Percentiles rank a stretch among this genome's conserved stretches.
Conservation (phyloP, 2,797 vertebrate species). For the Sebastes vulpes region DNA sequence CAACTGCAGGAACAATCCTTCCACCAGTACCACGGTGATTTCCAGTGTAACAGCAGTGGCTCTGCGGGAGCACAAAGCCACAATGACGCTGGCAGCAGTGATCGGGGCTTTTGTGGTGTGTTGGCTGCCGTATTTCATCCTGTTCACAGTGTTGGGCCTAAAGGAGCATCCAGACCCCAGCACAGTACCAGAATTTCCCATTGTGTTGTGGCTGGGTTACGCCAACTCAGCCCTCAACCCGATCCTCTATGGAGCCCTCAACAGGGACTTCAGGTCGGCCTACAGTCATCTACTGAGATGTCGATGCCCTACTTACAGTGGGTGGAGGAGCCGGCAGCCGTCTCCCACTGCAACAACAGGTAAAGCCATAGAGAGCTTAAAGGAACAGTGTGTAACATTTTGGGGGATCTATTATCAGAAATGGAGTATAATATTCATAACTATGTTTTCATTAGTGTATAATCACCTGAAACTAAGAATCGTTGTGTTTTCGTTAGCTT, state of each 20-base stretch:
- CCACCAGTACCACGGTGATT: slow-evolving; percentile 55
- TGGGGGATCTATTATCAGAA: too few relatives aligned
- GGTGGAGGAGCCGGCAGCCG: slow-evolving; percentile 26
- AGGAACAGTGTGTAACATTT: background rate
- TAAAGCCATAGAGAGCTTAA: slow-evolving; percentile 17
- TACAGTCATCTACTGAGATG: slow-evolving; percentile 89
- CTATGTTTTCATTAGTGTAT: too few relatives aligned
- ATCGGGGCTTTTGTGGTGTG: slow-evolving; percentile 93
- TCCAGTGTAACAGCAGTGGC: slow-evolving; percentile 79
- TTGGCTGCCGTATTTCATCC: slow-evolving; percentile 96
- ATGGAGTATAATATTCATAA: too few relatives aligned
- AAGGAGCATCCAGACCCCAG: slow-evolving; percentile 78
- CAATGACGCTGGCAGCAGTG: slow-evolving; percentile 91
- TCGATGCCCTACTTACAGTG: slow-evolving; percentile 50
- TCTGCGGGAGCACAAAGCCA: slow-evolving; percentile 94
- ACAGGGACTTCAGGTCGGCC: slow-evolving; percentile 92
- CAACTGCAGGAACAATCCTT: slow-evolving; percentile 46
- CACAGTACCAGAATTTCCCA: slow-evolving; percentile 73
- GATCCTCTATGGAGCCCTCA: slow-evolving; percentile 92
- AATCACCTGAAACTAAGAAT: too few relatives aligned
- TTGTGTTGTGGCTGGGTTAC: slow-evolving; percentile 95
- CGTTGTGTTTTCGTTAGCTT: too few relatives aligned
- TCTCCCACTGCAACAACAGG: slow-evolving; percentile 48
- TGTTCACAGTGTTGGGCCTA: slow-evolving; percentile 91
- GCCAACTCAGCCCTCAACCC: slow-evolving; percentile 96